A percentile compares a stretch with the other conserved stretches of the same genome.
These are phyloP conservation scores for Mus spicilegus DNA, from an alignment of 2,113 vertebrate genomes.

Conservation along the genomic window DNA sequence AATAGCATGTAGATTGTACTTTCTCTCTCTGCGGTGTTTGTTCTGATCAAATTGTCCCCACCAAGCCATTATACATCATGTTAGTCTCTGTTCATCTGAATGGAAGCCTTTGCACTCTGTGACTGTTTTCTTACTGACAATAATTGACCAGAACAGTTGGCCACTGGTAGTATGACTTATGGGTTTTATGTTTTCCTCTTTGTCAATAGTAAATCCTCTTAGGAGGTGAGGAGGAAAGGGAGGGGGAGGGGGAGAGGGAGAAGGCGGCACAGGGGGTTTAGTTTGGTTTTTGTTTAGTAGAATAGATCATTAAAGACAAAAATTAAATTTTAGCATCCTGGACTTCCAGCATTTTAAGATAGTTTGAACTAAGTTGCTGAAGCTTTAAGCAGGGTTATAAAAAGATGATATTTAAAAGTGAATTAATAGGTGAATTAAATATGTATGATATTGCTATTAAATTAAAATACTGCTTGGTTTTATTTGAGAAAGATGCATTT, in stretches of 20 bases:
- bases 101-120: background rate
- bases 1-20: background rate
- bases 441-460: background rate
- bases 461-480: conserved; percentile 25
- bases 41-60: background rate
- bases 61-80: background rate
- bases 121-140: background rate
- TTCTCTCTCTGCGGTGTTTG: background rate
- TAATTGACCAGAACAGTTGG: conserved; percentile 15
- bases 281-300: too few species aligned
- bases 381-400: background rate
- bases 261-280: background rate
- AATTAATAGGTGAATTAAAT: conserved; percentile 20
- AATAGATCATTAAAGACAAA: background rate
- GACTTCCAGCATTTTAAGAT: background rate
- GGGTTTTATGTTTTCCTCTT: background rate
- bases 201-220: background rate
- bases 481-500: conserved; percentile 7
- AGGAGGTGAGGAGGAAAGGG: background rate
- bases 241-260: background rate
- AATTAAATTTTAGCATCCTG: background rate
- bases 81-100: background rate
- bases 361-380: background rate
- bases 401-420: background rate
- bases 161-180: background rate